Percentiles rank a stretch among this genome's conserved stretches.
Evolutionary conservation across 2,797 vertebrate genomes (phyloP).

Genomic region (Psittacula derbiana): DNA sequence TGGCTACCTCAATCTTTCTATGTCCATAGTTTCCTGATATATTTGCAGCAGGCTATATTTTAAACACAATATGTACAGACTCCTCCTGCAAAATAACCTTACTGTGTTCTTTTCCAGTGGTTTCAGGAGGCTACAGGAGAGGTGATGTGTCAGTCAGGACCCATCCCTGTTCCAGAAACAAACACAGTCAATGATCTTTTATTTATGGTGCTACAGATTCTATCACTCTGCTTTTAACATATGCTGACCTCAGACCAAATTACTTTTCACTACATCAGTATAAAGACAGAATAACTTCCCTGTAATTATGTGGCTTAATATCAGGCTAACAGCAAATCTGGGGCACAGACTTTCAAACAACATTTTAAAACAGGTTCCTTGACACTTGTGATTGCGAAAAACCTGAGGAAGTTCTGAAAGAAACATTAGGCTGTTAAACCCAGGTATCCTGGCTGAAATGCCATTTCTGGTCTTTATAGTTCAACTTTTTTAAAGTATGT

Average conservation of each 20-base stretch:
- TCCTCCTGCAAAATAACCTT: not conserved
- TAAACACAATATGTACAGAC: not conserved
- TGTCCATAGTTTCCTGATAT: not conserved
- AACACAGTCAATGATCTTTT: not conserved
- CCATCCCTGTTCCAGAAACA: not conserved
- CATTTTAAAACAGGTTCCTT: not conserved
- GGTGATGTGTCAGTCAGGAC: not conserved
- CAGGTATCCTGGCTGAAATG: not conserved
- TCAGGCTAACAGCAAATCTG: not conserved
- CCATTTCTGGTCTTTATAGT: not conserved
- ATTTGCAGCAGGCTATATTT: not conserved
- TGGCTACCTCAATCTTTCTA: not conserved
- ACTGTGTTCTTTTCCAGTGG: not conserved
- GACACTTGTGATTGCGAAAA: not conserved
- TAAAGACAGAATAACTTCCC: not conserved
- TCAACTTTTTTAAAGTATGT: not conserved
- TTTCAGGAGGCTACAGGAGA: not conserved
- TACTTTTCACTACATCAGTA: not conserved
- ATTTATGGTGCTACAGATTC: not conserved
- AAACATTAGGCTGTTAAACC: not conserved
- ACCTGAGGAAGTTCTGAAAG: not conserved
- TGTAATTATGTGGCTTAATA: not conserved
- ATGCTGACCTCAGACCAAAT: not conserved
- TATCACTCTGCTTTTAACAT: not conserved
- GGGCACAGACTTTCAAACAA: not conserved